These are phyloP conservation scores for Drosophila serrata DNA, from an alignment of 1,140 invertebrate genomes.

Conservation along the genomic window DNA sequence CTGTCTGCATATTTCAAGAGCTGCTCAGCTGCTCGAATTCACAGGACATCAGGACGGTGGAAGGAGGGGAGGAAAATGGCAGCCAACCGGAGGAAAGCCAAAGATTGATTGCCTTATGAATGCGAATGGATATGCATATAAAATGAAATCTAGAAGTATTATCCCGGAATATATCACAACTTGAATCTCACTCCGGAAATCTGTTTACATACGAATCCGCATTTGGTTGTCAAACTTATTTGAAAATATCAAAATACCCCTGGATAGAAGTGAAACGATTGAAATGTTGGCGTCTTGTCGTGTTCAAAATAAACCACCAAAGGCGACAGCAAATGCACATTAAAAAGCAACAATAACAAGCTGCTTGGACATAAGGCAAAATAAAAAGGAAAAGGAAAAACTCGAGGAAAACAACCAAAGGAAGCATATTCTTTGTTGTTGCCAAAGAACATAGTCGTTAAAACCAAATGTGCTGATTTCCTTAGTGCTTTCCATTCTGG, in stretches of 20 bases:
- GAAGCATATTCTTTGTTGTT: conserved; percentile 63
- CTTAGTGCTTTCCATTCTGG: conserved; percentile 53
- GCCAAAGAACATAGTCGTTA: conserved; percentile 71
- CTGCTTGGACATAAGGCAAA: conserved; percentile 11
- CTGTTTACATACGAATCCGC: conserved; percentile 9
- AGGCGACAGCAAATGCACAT: conserved; percentile 69
- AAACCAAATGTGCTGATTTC: conserved; percentile 83
- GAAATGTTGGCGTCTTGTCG: conserved; percentile 42
- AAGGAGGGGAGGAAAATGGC: background rate
- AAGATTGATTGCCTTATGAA: conserved; percentile 51
- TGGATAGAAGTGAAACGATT: conserved; percentile 3
- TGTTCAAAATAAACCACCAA: conserved; percentile 39
- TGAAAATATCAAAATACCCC: conserved; percentile 6
- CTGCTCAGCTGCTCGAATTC: conserved; percentile 77
- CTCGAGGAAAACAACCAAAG: conserved; percentile 15
- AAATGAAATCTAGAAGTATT: conserved; percentile 44
- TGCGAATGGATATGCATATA: conserved; percentile 52
- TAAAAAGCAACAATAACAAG: conserved; percentile 72
- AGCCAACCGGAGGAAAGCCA: conserved; percentile 20
- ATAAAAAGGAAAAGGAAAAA: conserved; percentile 18
- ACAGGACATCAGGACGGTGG: conserved; percentile 50
- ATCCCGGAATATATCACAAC: conserved; percentile 11
- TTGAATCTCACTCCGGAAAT: conserved; percentile 6
- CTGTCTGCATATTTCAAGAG: conserved; percentile 68
- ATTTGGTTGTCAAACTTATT: background rate